phyloP scores from a whole-genome alignment of 2,888 invertebrate species.

The Drosophila niveifrons region DNA sequence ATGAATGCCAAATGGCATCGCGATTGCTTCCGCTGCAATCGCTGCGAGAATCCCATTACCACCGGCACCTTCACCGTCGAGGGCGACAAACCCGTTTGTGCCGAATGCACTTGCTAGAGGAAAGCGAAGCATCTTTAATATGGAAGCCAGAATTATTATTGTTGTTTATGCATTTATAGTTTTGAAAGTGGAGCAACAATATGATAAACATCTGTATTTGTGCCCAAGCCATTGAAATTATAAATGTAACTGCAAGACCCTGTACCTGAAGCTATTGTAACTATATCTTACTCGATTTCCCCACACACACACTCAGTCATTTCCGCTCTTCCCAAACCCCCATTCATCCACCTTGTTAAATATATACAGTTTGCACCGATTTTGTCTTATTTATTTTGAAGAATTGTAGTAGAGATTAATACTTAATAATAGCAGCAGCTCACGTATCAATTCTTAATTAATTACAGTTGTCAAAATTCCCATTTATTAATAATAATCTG shows the following conservation, averaged over 20 bases:
- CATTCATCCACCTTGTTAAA: background rate
- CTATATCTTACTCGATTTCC: background rate
- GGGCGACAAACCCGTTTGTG: conserved; percentile 91
- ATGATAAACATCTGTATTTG: background rate
- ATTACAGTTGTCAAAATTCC: too few species aligned
- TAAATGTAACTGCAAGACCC: conserved; percentile 34
- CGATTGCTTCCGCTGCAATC: conserved; percentile 97
- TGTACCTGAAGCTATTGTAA: conserved; percentile 33
- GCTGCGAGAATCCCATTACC: conserved; percentile 91
- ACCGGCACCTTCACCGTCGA: conserved; percentile 91
- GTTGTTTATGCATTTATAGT: conserved; percentile 49
- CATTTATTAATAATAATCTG: too few species aligned
- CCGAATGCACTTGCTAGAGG: conserved; percentile 86
- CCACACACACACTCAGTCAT: background rate
- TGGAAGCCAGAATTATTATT: too few species aligned
- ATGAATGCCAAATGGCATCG: conserved; percentile 97
- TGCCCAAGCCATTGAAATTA: conserved; percentile 22
- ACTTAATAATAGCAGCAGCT: too few species aligned
- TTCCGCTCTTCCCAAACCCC: background rate
- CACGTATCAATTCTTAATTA: too few species aligned
- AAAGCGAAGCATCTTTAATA: too few species aligned
- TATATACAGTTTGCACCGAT: background rate
- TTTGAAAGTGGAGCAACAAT: conserved; percentile 16
- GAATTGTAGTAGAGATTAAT: too few species aligned
- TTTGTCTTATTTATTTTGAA: too few species aligned